phyloP scores from a whole-genome alignment of 2,888 invertebrate species.

The Pollenia griseotomentosa region DNA sequence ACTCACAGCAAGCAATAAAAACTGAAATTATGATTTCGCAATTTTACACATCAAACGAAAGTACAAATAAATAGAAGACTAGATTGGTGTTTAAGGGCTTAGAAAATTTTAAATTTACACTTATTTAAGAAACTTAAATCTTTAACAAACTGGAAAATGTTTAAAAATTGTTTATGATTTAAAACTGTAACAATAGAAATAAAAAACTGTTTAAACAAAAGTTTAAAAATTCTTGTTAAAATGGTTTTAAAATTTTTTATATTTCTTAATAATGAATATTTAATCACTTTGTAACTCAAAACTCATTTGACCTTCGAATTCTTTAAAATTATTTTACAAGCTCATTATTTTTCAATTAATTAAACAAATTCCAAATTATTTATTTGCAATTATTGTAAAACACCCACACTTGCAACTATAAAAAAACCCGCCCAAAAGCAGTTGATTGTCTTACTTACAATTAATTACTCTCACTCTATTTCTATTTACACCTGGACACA shows the following conservation, averaged over 20 bases:
- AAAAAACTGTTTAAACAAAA: too few species aligned
- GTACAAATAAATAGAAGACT: not conserved
- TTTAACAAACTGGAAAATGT: too few species aligned
- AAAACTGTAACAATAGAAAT: too few species aligned
- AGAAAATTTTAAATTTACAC: not conserved
- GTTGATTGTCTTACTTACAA: not conserved
- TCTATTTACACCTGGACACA: too few species aligned
- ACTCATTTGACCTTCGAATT: not conserved
- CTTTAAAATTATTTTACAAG: not conserved
- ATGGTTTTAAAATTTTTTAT: too few species aligned
- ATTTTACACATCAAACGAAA: constrained; percentile 56
- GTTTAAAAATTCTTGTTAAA: too few species aligned
- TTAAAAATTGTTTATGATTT: too few species aligned
- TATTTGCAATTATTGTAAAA: constrained; percentile 15
- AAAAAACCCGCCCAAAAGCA: constrained; percentile 9
- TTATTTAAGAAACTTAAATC: too few species aligned
- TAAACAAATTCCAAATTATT: not conserved
- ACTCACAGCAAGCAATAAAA: constrained; percentile 39
- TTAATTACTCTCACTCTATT: not conserved
- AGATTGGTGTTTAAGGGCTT: not conserved
- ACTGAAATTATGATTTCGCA: constrained; percentile 53
- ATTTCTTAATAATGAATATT: too few species aligned
- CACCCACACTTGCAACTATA: not conserved
- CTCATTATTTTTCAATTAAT: not conserved
- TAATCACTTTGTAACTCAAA: too few species aligned